Conservation (phyloP, 1,140 invertebrate species). For the Sminthurinus signatus region DNA sequence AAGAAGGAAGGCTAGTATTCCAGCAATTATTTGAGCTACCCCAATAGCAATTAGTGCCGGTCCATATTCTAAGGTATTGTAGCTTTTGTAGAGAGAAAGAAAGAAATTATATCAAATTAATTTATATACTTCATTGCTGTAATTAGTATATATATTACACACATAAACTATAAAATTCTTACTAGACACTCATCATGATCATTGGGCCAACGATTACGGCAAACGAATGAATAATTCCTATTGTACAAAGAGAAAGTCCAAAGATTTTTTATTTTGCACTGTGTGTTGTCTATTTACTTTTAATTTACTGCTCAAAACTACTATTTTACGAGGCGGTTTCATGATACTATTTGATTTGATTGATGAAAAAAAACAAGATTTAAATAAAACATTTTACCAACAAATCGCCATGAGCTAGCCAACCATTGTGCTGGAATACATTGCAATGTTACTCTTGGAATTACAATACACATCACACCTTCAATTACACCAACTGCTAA, state of each 20-base stretch:
- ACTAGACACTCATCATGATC: slow-evolving; percentile 1
- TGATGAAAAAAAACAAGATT: no score
- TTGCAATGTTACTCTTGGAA: slow-evolving; percentile 13
- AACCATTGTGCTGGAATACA: slow-evolving; percentile 2
- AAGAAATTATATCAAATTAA: no score
- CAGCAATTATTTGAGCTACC: slow-evolving; percentile 12
- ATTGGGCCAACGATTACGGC: slow-evolving; percentile 8
- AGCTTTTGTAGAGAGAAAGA: background rate
- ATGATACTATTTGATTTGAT: no score
- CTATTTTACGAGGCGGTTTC: no score
- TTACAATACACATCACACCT: background rate
- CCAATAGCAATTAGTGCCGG: slow-evolving; percentile 6
- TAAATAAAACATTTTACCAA: no score
- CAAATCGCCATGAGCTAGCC: background rate
- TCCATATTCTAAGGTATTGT: background rate
- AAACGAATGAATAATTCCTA: slow-evolving; percentile 5
- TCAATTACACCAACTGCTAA: slow-evolving; percentile 8
- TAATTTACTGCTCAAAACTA: no score
- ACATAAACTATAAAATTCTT: background rate
- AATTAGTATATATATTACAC: background rate
- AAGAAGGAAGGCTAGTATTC: slow-evolving; percentile 14
- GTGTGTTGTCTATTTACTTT: no score
- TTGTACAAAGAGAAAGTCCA: background rate
- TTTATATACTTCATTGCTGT: no score
- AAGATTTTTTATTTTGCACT: no score